Base-by-base conservation (phyloP, 2,888 invertebrate species). In the Philonicus albiceps region DNA sequence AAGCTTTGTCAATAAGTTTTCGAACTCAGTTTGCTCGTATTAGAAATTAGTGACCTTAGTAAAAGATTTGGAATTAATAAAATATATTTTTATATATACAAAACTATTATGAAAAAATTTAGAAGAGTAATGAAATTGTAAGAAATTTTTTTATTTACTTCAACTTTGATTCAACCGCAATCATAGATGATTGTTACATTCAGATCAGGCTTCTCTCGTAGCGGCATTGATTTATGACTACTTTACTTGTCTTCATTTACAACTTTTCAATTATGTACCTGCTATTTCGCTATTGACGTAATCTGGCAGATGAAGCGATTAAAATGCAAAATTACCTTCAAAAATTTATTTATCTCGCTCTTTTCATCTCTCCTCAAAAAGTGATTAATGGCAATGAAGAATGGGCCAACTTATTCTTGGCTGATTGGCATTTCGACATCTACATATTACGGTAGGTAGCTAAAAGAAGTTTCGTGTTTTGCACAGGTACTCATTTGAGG, bases 271-370 rank as follows among this genome's bases (percentile, higher is more conserved):
- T 76, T 76, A n/a, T n/a, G n/a, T n/a, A 76, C 27, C 76, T 22
- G 40, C 37, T 76, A 40, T 76, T 76, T 37, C 37, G 43, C 37
- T 76, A 76, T 76, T 76, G 76, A 76, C 76, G 76, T 76, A 76
- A 76, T 76, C 76, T 76, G 76, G 76, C 76, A 76, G 76, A 43
- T 76, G 37, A 76, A 37, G 76, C 76, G 76, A 76, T 76, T 76
- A 76, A 37, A 76, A 43, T 37, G 19, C 40, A 40, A 76, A 76
- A 76, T 76, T 76, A 40, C 37, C 37, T 76, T 76, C 76, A 40
- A 76, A 49, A 76, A 76, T 76, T 34, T 40, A 37, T 76, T 40
- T 76, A 76, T 76, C 40, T 40, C 34, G 27, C 22, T 37, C 31
- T 76, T 43, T 43, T 76, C 19, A 43, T 76, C 43, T 76, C 76